These are phyloP conservation scores for Conchocele bisecta DNA, from an alignment of 2,888 invertebrate genomes.

Conservation along the genomic window DNA sequence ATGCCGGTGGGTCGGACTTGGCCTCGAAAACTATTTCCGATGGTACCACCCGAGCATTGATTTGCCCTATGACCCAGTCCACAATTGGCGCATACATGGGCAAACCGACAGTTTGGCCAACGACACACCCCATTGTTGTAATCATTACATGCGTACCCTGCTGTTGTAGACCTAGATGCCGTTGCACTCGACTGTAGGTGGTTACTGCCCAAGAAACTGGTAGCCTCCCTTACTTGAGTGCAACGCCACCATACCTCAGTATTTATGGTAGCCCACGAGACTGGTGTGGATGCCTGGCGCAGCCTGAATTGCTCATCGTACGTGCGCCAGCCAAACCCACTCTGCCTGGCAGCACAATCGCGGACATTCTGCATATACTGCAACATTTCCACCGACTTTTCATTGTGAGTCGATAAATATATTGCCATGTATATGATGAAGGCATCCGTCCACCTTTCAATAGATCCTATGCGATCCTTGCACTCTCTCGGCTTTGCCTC, in stretches of 20 bases:
- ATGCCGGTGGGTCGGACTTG: too few relatives aligned
- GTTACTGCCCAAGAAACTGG: too few relatives aligned
- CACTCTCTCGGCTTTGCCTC: constrained; percentile 17
- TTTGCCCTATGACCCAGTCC: too few relatives aligned
- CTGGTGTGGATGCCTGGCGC: constrained; percentile 9
- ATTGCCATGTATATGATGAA: constrained; percentile 32
- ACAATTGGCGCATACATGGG: constrained; percentile 21
- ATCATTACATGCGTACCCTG: constrained; percentile 21
- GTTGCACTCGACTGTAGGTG: background rate
- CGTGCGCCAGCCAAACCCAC: constrained; percentile 15
- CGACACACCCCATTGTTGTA: constrained; percentile 25
- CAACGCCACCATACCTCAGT: constrained; percentile 37
- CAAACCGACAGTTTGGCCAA: constrained; percentile 32
- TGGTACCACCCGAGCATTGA: too few relatives aligned
- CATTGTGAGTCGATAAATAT: background rate
- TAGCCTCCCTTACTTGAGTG: background rate
- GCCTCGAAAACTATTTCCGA: too few relatives aligned
- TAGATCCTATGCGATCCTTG: constrained; percentile 21
- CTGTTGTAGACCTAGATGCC: background rate
- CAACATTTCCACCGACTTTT: constrained; percentile 23
- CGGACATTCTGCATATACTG: constrained; percentile 29
- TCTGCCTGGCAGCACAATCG: constrained; percentile 18
- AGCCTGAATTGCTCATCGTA: constrained; percentile 45
- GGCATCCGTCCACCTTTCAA: constrained; percentile 42
- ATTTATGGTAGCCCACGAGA: constrained; percentile 22